phyloP scores from a whole-genome alignment of 2,797 vertebrate species.

The Tamandua tetradactyla region DNA sequence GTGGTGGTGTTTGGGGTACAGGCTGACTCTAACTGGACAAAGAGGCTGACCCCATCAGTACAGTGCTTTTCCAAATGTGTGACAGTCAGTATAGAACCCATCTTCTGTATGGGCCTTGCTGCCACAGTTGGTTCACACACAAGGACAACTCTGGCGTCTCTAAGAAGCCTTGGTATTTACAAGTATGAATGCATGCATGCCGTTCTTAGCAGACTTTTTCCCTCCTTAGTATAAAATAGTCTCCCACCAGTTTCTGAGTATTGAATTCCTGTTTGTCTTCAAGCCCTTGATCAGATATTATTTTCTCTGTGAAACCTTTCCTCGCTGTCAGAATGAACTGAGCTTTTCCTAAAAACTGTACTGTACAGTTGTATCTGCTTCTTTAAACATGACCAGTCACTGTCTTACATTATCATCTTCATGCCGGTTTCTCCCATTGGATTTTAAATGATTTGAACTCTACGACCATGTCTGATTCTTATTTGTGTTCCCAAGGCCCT shows the following conservation, averaged over 20 bases:
- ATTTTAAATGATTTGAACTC: not conserved
- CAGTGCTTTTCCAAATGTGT: not conserved
- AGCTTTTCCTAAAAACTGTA: not conserved
- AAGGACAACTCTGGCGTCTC: not conserved
- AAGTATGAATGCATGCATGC: not conserved
- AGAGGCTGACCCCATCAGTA: not conserved
- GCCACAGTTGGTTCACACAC: not conserved
- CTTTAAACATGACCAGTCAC: not conserved
- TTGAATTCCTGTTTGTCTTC: not conserved
- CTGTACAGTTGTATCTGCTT: not conserved
- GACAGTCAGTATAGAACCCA: rapidly evolving
- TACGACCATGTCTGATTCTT: not conserved
- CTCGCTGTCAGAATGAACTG: not conserved
- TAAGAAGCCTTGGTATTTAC: rapidly evolving
- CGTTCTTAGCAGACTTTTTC: rapidly evolving
- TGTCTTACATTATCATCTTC: not conserved
- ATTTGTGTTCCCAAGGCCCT: not conserved
- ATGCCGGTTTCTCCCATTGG: not conserved
- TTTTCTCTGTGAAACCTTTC: not conserved
- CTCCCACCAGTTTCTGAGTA: not conserved
- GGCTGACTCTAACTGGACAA: not conserved
- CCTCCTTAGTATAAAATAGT: not conserved
- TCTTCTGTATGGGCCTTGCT: not conserved
- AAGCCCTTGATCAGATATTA: not conserved
- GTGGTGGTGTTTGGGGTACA: not conserved